A percentile compares a stretch with the other conserved stretches of the same genome.
Conservation (phyloP, 2,888 invertebrate genomes). For the Falcaria lacertinaria region DNA sequence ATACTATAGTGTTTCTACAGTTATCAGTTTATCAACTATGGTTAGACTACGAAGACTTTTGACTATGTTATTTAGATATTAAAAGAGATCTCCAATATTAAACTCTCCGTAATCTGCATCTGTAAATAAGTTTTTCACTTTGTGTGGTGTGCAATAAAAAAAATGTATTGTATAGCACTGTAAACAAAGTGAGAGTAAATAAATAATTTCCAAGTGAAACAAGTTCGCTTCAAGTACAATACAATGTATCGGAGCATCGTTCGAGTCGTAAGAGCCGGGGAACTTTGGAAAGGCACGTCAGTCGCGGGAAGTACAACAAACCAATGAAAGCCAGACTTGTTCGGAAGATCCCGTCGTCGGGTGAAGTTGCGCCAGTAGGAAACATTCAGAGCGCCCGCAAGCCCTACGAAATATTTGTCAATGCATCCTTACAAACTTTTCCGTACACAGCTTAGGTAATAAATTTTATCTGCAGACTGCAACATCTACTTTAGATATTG, state of each 20-base stretch:
- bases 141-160: too few species aligned
- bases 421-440: slow-evolving; percentile 28
- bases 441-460: slow-evolving; percentile 2
- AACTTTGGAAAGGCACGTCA: slow-evolving; percentile 52
- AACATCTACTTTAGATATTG: too few species aligned
- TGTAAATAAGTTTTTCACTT: too few species aligned
- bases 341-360: slow-evolving; percentile 30
- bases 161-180: too few species aligned
- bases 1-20: too few species aligned
- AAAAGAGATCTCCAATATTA: too few species aligned
- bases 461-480: background rate
- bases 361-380: slow-evolving; percentile 41
- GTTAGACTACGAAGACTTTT: too few species aligned
- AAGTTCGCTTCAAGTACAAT: slow-evolving; percentile 7
- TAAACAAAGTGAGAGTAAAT: too few species aligned
- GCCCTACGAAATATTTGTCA: slow-evolving; percentile 31
- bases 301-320: slow-evolving; percentile 44
- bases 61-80: too few species aligned
- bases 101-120: too few species aligned
- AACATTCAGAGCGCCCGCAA: slow-evolving; percentile 34
- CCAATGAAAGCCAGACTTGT: slow-evolving; percentile 57
- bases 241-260: slow-evolving; percentile 34
- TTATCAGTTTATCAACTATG: too few species aligned
- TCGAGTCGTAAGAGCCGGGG: slow-evolving; percentile 20
- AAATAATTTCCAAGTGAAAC: slow-evolving; percentile 11